Base-by-base conservation (phyloP, 2,888 invertebrate genomes). In the Lordiphosa andalusiaca region DNA sequence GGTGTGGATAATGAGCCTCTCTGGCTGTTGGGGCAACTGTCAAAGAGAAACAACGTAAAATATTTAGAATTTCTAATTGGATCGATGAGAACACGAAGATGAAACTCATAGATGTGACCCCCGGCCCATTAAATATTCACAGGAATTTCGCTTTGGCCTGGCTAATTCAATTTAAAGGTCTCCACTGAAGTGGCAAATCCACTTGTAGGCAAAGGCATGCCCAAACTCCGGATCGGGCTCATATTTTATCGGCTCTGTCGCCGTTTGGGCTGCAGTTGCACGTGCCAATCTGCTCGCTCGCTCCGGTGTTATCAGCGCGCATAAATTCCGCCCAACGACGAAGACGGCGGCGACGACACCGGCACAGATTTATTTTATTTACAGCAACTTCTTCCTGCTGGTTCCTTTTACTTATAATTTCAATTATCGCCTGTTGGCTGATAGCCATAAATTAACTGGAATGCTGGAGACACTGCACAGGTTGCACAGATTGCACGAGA, bases 351-450 rank as follows among this genome's bases (percentile, higher is more conserved):
- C 56, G 60, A 63, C 25, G 25, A 25, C 25, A 25, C 25, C 25
- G 25, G 25, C 25, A 55, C 65, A 69, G 84, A 84, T 80, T 80
- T 74, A 80, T 84, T 84, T 78, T 72, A 77, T 69, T 77, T 78
- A 68, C 75, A 52, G 49, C 51, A 25, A 49, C 39, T 40, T 53
- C 66, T 49, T 58, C 61, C 67, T 56, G 41, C 36, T 41, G 33
- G 42, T 44, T 13, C 37, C 50, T 46, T 75, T 80, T 69, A 80
- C 30, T 30, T 72, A 69, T 84, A 71, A 74, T 77, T 84, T 80
- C 80, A 80, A 80, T 80, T 84, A 82, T 82, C 75, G 83, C 75
- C 78, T 67, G 49, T 74, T 74, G 80, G 83, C 64, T 59, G 65
- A 53, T 41, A 57, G 63, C 70, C 83, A 80, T 80, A 80, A 80